A percentile compares a stretch with the other conserved stretches of the same genome.
phyloP scores from a whole-genome alignment of 2,797 vertebrate genomes.

The Anabacerthia variegaticeps region DNA sequence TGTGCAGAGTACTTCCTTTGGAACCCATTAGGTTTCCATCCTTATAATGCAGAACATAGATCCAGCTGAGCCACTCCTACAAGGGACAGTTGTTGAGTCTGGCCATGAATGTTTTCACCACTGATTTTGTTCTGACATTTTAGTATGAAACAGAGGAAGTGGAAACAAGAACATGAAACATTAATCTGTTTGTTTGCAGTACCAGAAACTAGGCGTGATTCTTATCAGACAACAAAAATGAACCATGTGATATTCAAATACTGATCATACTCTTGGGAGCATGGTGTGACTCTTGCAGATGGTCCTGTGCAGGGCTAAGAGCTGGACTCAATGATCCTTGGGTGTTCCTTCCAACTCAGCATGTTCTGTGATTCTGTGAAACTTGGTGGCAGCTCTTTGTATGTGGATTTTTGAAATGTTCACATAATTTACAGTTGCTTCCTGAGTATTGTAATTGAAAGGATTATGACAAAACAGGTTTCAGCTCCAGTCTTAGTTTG shows the following conservation, averaged over 20 bases:
- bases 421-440: neutral
- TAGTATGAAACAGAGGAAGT: neutral
- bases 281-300: neutral
- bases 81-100: neutral
- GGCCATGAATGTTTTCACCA: neutral
- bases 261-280: neutral
- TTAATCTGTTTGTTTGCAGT: neutral
- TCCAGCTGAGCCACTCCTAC: neutral
- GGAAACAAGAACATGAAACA: neutral
- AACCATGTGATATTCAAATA: neutral
- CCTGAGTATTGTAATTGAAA: neutral
- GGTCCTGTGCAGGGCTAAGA: neutral
- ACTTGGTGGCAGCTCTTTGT: neutral
- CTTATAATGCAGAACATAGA: neutral
- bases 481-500: neutral
- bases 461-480: neutral
- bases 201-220: neutral
- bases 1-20: neutral
- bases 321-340: neutral
- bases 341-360: neutral
- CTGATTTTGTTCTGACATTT: neutral
- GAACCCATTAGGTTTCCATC: neutral
- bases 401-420: neutral
- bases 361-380: neutral
- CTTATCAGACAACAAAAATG: neutral